Evolutionary conservation across 2,888 invertebrate species (phyloP).

Genomic region (Platycnemis pennipes): DNA sequence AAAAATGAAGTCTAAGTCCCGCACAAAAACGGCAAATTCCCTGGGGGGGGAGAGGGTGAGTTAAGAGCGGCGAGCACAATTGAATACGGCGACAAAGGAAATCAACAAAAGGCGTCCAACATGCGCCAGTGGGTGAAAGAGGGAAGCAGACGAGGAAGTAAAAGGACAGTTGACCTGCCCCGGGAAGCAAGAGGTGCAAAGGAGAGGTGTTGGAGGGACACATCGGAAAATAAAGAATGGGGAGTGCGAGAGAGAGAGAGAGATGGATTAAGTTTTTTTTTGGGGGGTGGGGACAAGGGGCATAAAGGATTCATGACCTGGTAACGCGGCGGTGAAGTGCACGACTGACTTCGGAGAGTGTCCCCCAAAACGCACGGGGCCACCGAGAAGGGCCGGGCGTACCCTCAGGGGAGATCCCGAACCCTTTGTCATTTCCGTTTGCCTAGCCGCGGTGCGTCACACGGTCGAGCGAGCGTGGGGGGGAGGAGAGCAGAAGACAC

Average conservation of each 20-base stretch:
- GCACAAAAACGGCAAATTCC: background rate
- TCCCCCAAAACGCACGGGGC: background rate
- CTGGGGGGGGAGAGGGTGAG: background rate
- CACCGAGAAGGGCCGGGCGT: background rate
- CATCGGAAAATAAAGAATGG: background rate
- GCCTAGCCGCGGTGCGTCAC: background rate
- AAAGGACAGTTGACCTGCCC: too few relatives aligned
- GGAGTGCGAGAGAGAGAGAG: background rate
- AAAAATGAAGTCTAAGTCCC: background rate
- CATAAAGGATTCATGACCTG: conserved; percentile 17
- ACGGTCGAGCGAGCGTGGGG: background rate
- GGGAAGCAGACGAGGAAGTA: background rate
- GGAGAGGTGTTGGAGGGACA: background rate
- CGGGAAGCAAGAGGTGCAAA: too few relatives aligned
- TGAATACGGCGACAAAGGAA: background rate
- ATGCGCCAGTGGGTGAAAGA: background rate
- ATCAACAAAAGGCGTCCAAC: background rate
- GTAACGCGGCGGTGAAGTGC: background rate
- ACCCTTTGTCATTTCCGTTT: background rate
- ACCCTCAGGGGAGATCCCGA: background rate
- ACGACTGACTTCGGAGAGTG: background rate
- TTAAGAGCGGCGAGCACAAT: too few relatives aligned
- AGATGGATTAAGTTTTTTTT: background rate
- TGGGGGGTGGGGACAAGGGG: background rate
- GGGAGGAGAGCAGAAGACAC: background rate